These are phyloP conservation scores for Calosoma granatense DNA, from an alignment of 1,140 invertebrate genomes.

Conservation along the genomic window DNA sequence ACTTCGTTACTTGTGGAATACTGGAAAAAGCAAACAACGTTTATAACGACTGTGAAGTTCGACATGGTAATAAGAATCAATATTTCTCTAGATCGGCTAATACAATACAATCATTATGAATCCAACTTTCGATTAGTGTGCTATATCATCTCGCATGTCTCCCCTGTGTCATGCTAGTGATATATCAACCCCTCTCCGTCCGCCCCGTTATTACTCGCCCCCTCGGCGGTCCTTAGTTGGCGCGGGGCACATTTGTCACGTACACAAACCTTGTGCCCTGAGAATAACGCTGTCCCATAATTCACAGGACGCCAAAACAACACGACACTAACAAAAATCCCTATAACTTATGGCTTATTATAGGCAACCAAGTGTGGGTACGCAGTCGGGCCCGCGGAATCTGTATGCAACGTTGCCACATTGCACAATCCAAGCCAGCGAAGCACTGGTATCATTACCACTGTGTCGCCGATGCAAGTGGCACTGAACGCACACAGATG, in stretches of 20 bases:
- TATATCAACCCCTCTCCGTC: too few species aligned
- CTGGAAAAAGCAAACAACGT: too few species aligned
- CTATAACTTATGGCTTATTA: conserved; percentile 34
- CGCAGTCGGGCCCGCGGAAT: background rate
- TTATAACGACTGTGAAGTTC: too few species aligned
- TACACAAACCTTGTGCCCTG: conserved; percentile 24
- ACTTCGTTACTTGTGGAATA: too few species aligned
- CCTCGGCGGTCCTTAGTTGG: background rate
- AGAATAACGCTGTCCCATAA: conserved; percentile 33
- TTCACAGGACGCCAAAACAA: conserved; percentile 34
- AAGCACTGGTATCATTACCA: too few species aligned
- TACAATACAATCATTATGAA: too few species aligned
- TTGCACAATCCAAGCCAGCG: too few species aligned
- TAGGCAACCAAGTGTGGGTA: conserved; percentile 11
- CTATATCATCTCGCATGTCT: too few species aligned
- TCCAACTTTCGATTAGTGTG: too few species aligned
- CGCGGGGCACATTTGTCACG: conserved; percentile 25
- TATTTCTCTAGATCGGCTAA: too few species aligned
- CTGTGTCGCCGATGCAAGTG: background rate
- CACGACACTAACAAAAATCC: conserved; percentile 30
- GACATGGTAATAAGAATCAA: too few species aligned
- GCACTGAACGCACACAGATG: background rate
- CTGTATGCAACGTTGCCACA: background rate
- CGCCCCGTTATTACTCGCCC: conserved; percentile 3
- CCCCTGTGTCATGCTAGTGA: too few species aligned